Base-by-base conservation (phyloP, 1,140 invertebrate species). In the Trypoxylus dichotomus region DNA sequence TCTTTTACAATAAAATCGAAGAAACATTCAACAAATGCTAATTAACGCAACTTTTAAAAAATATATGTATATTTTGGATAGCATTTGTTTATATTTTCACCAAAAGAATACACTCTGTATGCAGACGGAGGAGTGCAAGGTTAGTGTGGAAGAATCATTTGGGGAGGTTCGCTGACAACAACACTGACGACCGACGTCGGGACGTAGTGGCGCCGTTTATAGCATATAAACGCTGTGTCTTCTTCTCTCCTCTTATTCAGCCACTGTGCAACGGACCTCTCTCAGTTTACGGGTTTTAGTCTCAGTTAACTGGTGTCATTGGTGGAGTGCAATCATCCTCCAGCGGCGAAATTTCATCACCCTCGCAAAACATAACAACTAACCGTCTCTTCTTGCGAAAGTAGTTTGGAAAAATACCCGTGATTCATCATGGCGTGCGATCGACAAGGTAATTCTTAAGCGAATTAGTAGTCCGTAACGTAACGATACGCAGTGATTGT, bases 271-370 rank as follows among this genome's bases (percentile, higher is more conserved):
- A 19, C 15, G 15, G 47, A 58, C 15, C 47, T 37, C 32, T 1
- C 47, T 58, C 47, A 13, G 47, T 58, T 58, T 68, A 27, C 60
- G 21, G 21, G 19, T 54, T 25, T 10, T 68, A 58, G 19, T 68
- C 60, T 68, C 60, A 68, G 60, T 68, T 68, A 68, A 68, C 60
- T 24, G 60, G 60, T 68, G 60, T 68, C 60, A 24, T 68, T 24
- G 60, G 60, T 25, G 60, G 60, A 68, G 60, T 68, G 60, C 60
- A 54, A 54, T 54, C 27, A 68, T 68, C 27, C 24, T 58, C 47
- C 21, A 58, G 13, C 21, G 21, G 15, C 47, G 21, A 13, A 58
- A 19, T 58, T 21, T 21, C 47, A 58, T 58, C 15, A 58, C 47
- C 21, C 47, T 37, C 32, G 32, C 32, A 37, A 37, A 37, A 21